Evolutionary conservation across 2,888 invertebrate genomes (phyloP), one percentile per base, ranked within the genome.

Genomic region (Lepas anatifera): DNA sequence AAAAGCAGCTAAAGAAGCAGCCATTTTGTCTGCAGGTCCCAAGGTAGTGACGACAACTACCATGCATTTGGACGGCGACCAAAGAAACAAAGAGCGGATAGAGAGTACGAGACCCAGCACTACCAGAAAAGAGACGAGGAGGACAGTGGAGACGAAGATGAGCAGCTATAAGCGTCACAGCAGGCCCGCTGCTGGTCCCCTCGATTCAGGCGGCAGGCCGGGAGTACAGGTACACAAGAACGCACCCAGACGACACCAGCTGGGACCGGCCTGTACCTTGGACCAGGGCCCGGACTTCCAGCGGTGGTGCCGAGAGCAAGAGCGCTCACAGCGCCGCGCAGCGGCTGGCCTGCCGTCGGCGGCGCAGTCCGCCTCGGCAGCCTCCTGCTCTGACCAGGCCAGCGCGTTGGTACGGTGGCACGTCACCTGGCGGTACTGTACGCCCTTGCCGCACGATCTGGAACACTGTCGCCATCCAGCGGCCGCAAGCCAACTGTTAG

Each of bases 331-430:
- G 43, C 74, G 76, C 52, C 81, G 77, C 29, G 76, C 79, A 27
- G 77, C 77, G 0, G 74, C 75, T 0, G 77, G 75, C 22, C 84
- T 84, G 73, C 81, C 83, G 1, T 79, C 79, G 48, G 76, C 75
- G 73, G 84, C 83, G 72, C 81, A 82, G 18, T 79, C 79, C 1
- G 70, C 70, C 35, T 73, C 72, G 8, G 80, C 76, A 2, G 83
- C 81, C 1, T 78, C 78, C 0, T 84, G 83, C 76, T 85, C 84
- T 11, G 82, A 77, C 78, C 83, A 81, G 27, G 84, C 84, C 37
- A 81, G 82, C 16, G 76, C 76, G 76, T 83, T 81, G 0, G 84
- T 81, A 50, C 81, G 81, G 76, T 87, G 86, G 75, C 87, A 88
- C 1, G 83, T 83, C 8, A 87, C 85, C 39, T 81, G 80, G 8